A percentile compares a stretch with the other conserved stretches of the same genome.
phyloP scores from a whole-genome alignment of 2,113 vertebrate species.

The Marmota flaviventris region DNA sequence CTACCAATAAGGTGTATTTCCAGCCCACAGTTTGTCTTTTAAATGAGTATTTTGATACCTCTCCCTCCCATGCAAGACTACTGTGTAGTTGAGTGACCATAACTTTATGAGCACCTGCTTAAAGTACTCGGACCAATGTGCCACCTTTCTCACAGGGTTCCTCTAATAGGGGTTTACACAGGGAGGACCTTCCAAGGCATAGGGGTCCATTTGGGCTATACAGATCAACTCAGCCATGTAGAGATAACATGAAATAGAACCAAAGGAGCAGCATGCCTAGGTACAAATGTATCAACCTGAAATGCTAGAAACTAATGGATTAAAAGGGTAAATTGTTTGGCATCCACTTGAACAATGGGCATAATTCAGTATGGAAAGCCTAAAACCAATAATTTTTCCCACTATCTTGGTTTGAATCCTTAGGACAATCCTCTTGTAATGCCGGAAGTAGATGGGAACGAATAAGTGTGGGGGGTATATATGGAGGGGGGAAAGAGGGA shows the following conservation, averaged over 20 bases:
- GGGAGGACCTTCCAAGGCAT: not conserved
- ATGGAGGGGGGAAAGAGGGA: not conserved
- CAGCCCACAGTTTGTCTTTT: not conserved
- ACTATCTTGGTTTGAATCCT: not conserved
- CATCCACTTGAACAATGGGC: not conserved
- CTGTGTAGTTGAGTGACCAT: not conserved
- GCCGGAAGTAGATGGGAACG: not conserved
- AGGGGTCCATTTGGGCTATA: not conserved
- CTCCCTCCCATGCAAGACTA: conserved; percentile 3
- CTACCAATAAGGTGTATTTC: too few relatives aligned
- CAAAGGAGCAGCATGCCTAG: not conserved
- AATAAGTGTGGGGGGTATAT: not conserved
- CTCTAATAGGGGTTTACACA: not conserved
- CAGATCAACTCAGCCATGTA: not conserved
- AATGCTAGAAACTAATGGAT: not conserved
- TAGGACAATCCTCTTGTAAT: not conserved
- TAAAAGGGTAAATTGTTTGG: not conserved
- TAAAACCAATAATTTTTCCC: conserved; percentile 33
- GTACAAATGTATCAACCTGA: not conserved
- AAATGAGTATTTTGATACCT: not conserved
- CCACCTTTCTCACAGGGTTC: not conserved
- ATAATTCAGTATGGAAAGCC: not conserved
- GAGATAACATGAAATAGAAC: not conserved
- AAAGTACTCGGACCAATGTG: not conserved
- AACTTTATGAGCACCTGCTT: not conserved